Conservation (phyloP, 2,113 vertebrate species). For the Aramus guarauna region DNA sequence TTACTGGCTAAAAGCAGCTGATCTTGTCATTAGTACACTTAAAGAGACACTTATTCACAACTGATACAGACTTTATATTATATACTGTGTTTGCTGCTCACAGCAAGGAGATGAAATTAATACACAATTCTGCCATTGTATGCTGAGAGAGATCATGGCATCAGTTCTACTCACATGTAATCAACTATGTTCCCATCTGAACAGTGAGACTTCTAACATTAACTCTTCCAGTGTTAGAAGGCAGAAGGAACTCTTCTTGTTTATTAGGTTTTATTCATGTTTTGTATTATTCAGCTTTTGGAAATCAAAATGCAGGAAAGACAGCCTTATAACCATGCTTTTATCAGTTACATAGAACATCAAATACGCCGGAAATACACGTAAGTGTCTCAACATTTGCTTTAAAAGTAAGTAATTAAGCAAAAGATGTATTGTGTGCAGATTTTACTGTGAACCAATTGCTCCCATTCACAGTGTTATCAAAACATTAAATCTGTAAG, state of each 20-base stretch:
- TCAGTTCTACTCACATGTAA: neutral
- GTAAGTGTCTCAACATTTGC: neutral
- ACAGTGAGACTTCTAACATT: neutral
- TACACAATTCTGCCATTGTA: neutral
- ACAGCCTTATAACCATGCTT: neutral
- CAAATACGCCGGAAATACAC: neutral
- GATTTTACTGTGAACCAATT: rapidly evolving
- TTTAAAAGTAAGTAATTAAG: neutral
- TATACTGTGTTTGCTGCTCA: neutral
- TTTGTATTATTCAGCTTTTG: neutral
- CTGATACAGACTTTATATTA: neutral
- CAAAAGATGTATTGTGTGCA: neutral
- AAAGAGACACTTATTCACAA: neutral
- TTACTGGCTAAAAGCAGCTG: neutral
- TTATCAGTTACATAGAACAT: neutral
- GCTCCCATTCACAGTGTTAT: neutral
- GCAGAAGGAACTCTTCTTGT: neutral
- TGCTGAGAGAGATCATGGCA: neutral
- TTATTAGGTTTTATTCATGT: neutral
- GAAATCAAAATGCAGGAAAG: neutral
- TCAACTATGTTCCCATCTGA: neutral
- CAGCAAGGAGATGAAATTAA: neutral
- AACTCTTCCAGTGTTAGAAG: neutral
- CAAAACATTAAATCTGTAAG: neutral
- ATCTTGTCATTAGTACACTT: neutral